A percentile compares a stretch with the other conserved stretches of the same genome.
Evolutionary conservation across 1,140 invertebrate genomes (phyloP).

Genomic region (Papilio polytes): DNA sequence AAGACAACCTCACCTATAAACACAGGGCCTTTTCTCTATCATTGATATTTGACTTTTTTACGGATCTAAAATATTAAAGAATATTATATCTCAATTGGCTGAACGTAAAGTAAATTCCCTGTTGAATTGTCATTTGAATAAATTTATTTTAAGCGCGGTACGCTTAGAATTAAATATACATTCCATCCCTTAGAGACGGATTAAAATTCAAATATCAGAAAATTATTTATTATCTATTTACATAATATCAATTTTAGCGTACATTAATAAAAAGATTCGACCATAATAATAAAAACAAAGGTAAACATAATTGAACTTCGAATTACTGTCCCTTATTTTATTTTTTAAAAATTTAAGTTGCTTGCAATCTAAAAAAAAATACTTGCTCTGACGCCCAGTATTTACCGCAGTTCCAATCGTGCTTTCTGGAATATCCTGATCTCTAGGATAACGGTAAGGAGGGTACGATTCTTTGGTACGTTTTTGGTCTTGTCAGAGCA

Average conservation of each 20-base stretch:
- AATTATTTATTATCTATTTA: slow-evolving; percentile 16
- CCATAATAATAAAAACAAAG: no score
- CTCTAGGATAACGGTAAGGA: no score
- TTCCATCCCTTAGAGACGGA: background rate
- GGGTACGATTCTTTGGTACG: background rate
- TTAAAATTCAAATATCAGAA: slow-evolving; percentile 24
- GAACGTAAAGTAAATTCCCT: slow-evolving; percentile 27
- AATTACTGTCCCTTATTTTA: no score
- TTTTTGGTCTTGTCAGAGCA: background rate
- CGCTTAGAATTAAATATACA: slow-evolving; percentile 7
- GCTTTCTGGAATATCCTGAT: no score
- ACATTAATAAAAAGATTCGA: background rate
- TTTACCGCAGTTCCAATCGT: no score
- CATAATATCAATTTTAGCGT: background rate
- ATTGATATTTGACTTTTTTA: background rate
- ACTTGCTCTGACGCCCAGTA: no score
- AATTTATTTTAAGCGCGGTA: slow-evolving; percentile 17
- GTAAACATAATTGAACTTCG: no score
- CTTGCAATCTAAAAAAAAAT: no score
- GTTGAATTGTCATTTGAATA: slow-evolving; percentile 34
- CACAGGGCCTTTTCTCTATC: background rate
- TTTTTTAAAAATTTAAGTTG: no score
- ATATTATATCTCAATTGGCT: background rate
- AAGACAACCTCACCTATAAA: no score
- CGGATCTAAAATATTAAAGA: background rate